Base-by-base conservation (phyloP, 2,797 vertebrate species). In the Protonibea diacanthus region DNA sequence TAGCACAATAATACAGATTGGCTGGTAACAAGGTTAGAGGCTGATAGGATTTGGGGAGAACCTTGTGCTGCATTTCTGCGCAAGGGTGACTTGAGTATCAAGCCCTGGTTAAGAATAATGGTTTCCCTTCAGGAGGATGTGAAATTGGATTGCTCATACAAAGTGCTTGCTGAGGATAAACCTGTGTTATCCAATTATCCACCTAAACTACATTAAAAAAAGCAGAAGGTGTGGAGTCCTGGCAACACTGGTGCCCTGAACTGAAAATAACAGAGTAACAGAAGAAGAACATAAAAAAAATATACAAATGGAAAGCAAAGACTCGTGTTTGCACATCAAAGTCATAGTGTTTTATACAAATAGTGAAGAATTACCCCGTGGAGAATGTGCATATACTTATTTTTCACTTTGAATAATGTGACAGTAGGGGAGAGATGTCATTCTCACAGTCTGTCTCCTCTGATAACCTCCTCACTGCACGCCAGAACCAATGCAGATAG, bases 91-190 rank as follows among this genome's bases (percentile, higher is more conserved):
- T 91, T 91, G 89, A 93, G 93, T 92, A 94, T 95, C 93, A 92
- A 93, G 92, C 93, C 91, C 94, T 93, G 92, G 93, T 94, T 94
- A 93, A 95, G 95, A 95, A 95, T 95, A 96, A 95, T 96, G 94
- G 94, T 88, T 95, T 95, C 90, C 94, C 94, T 95, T 95, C 93
- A 94, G 93, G 92, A 94, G 93, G 92, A 95, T 95, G 94, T 95
- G 95, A 95, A 96, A 96, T 95, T 96, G 94, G 95, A 96, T 96
- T 95, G 94, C 95, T 95, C 93, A 95, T 95, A 95, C 94, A 95
- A 95, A 95, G 93, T 95, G 95, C 95, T 95, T 94, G 94, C 94
- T 86, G 94, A 93, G 94, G 94, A 96, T 95, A 95, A 95, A 95
- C 94, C 94, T 94, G 91, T 95, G 94, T 96, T 96, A 96, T 96